A percentile compares a stretch with the other conserved stretches of the same genome.
These are phyloP conservation scores for Otis tarda DNA, from an alignment of 2,113 vertebrate species.

Conservation along the genomic window DNA sequence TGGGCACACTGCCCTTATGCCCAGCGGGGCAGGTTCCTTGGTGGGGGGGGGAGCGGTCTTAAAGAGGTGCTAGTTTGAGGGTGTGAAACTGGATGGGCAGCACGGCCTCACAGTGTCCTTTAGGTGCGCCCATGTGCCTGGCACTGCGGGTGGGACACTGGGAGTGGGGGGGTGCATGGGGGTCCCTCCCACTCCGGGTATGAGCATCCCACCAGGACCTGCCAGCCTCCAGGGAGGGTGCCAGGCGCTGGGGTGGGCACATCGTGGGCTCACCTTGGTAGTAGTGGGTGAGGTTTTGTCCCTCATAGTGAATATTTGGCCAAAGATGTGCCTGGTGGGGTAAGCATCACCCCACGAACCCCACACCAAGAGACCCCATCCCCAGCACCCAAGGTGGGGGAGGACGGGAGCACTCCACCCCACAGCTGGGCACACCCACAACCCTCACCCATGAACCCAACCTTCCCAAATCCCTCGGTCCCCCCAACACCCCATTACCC, in stretches of 20 bases:
- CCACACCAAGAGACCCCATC: not conserved
- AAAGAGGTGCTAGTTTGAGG: not conserved
- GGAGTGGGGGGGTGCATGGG: fast-evolving
- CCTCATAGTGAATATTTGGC: not conserved
- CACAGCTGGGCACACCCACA: not conserved
- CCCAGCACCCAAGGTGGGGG: not conserved
- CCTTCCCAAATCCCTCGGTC: not conserved
- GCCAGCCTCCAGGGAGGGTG: not conserved
- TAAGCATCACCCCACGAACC: not conserved
- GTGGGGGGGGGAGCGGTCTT: not conserved
- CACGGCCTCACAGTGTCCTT: not conserved
- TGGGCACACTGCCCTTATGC: not conserved
- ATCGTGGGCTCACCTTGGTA: fast-evolving
- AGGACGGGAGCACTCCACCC: not conserved
- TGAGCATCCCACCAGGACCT: not conserved
- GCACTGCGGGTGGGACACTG: not conserved
- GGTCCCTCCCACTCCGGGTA: fast-evolving
- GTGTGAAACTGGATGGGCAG: not conserved
- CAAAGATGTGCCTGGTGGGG: not conserved
- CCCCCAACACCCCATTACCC: not conserved
- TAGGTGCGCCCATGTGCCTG: not conserved
- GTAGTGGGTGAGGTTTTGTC: not conserved
- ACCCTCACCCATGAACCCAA: not conserved
- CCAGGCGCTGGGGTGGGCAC: not conserved
- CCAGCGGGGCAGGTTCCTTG: not conserved